Evolutionary conservation across 2,797 vertebrate species (phyloP).

Genomic region (Crax fasciolata): DNA sequence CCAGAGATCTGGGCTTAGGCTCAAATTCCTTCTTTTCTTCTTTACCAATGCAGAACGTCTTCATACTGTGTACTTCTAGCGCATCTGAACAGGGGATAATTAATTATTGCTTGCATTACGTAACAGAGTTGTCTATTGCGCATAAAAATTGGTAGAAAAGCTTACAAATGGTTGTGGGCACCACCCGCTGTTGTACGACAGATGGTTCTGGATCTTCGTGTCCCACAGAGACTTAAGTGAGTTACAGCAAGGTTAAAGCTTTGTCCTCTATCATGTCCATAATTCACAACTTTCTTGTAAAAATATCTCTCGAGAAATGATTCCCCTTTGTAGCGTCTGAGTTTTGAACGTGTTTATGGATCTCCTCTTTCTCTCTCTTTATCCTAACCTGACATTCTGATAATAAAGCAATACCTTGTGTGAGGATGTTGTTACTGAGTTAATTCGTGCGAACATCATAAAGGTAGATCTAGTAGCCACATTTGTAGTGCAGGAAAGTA

Average conservation of each 20-base stretch:
- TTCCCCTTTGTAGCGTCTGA: not conserved
- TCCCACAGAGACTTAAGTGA: not conserved
- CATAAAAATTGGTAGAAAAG: not conserved
- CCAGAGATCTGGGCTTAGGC: not conserved
- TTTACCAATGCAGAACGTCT: not conserved
- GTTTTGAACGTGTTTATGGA: not conserved
- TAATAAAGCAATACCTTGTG: not conserved
- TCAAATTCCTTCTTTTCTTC: not conserved
- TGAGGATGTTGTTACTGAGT: conserved; percentile 44
- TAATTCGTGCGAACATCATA: conserved; percentile 29
- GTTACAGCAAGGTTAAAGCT: not conserved
- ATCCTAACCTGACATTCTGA: not conserved
- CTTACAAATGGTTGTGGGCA: not conserved
- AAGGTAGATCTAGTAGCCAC: not conserved
- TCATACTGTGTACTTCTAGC: not conserved
- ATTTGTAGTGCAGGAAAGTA: not conserved
- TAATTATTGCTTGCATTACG: fast-evolving
- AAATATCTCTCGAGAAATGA: not conserved
- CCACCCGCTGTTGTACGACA: not conserved
- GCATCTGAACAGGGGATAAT: not conserved
- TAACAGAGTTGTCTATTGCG: not conserved
- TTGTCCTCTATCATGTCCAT: not conserved
- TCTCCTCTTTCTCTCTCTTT: not conserved
- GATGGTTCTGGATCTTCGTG: not conserved
- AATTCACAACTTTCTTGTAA: not conserved